phyloP scores from a whole-genome alignment of 2,888 invertebrate species.

The Mythimna lalbum region DNA sequence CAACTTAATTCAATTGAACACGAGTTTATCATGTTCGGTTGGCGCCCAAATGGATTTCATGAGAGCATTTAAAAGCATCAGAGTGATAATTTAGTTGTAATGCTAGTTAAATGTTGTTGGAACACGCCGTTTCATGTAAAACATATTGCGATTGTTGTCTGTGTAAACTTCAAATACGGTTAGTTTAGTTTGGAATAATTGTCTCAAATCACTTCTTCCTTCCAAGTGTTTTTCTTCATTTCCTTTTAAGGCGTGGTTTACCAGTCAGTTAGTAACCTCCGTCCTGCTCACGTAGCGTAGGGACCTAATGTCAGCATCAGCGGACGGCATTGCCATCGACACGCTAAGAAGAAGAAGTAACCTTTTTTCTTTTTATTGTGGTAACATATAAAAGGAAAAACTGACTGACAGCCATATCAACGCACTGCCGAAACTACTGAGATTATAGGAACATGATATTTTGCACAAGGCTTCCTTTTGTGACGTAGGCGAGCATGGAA shows the following conservation, averaged over 20 bases:
- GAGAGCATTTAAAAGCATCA: slow-evolving; percentile 60
- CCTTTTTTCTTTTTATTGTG: no score
- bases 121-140: slow-evolving; percentile 11
- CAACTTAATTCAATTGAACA: slow-evolving; percentile 65
- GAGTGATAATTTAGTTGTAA: slow-evolving; percentile 55
- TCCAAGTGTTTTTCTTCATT: neutral
- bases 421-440: no score
- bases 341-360: no score
- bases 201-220: neutral
- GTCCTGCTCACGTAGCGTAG: no score
- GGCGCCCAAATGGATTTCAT: slow-evolving; percentile 59
- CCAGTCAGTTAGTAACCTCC: no score
- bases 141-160: neutral
- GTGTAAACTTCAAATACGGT: neutral
- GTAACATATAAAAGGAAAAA: no score
- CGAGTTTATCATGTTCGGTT: slow-evolving; percentile 63
- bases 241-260: neutral
- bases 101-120: slow-evolving; percentile 49
- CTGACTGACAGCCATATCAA: no score
- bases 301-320: no score
- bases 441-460: no score
- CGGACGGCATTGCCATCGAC: no score
- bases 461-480: no score
- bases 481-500: no score
- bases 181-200: neutral